Conservation (phyloP, 2,888 invertebrate species). For the Synanthedon myopaeformis region DNA sequence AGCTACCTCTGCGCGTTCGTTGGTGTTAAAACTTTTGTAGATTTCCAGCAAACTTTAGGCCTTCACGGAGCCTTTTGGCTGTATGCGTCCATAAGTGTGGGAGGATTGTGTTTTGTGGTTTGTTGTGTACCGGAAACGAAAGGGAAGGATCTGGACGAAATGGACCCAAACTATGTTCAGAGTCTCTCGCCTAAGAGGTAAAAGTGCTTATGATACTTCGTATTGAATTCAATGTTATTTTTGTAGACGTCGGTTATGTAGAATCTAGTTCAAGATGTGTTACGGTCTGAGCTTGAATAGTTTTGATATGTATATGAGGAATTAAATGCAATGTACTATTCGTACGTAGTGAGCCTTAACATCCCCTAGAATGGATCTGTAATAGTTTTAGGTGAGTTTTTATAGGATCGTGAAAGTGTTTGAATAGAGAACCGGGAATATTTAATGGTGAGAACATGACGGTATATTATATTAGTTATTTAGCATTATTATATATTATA, state of each 20-base stretch:
- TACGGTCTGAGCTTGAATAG: too few species aligned
- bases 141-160: slow-evolving; percentile 89
- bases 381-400: too few species aligned
- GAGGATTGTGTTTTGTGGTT: slow-evolving; percentile 86
- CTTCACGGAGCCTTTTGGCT: slow-evolving; percentile 90
- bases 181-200: slow-evolving; percentile 60
- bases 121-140: slow-evolving; percentile 92
- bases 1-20: slow-evolving; percentile 89
- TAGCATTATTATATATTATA: too few species aligned
- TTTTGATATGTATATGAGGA: background rate
- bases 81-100: slow-evolving; percentile 84
- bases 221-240: slow-evolving; percentile 14
- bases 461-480: too few species aligned
- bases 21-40: slow-evolving; percentile 87
- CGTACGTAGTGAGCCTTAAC: too few species aligned
- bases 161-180: slow-evolving; percentile 78
- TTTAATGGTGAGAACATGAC: too few species aligned
- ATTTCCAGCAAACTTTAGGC: slow-evolving; percentile 81
- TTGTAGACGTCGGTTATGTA: too few species aligned
- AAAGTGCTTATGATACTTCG: slow-evolving; percentile 9
- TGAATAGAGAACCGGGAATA: too few species aligned
- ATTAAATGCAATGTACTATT: background rate
- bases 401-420: too few species aligned
- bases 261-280: too few species aligned
- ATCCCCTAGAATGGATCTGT: too few species aligned